Percentiles rank a stretch among this genome's conserved stretches.
phyloP scores from a whole-genome alignment of 2,113 vertebrate genomes.

The human (Homo sapiens) region DNA sequence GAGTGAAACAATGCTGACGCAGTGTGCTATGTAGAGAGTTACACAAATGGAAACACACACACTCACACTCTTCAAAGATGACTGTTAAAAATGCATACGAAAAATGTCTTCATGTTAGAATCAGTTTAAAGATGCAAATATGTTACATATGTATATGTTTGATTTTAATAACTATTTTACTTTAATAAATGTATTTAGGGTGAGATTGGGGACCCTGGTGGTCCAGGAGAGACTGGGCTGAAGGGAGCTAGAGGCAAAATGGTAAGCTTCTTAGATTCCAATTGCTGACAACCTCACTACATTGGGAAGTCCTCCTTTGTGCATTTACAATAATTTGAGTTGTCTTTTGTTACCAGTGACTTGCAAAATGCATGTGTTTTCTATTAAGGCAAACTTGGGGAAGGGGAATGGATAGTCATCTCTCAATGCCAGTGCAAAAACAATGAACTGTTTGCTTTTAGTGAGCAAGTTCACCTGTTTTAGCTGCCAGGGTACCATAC shows the following conservation, averaged over 20 bases:
- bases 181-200: slow-evolving; percentile 55
- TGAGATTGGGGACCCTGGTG: slow-evolving; percentile 59
- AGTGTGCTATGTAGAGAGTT: neutral
- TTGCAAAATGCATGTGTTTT: neutral
- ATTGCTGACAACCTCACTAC: neutral
- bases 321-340: neutral
- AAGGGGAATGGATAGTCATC: neutral
- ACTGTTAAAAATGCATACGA: neutral
- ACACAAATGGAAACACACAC: too few species aligned
- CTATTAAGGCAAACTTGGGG: neutral
- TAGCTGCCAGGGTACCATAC: neutral
- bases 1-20: rapidly evolving
- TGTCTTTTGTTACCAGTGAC: neutral
- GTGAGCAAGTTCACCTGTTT: neutral
- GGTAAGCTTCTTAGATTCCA: slow-evolving; percentile 15
- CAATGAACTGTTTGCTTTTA: neutral
- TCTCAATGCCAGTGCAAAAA: neutral
- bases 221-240: slow-evolving; percentile 51
- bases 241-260: slow-evolving; percentile 72
- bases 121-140: neutral
- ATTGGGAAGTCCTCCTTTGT: neutral
- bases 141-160: neutral
- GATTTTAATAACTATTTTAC: neutral
- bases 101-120: neutral
- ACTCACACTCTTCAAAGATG: neutral